Evolutionary conservation across 2,888 invertebrate species (phyloP).

Genomic region (Pristionchus exspectatus): DNA sequence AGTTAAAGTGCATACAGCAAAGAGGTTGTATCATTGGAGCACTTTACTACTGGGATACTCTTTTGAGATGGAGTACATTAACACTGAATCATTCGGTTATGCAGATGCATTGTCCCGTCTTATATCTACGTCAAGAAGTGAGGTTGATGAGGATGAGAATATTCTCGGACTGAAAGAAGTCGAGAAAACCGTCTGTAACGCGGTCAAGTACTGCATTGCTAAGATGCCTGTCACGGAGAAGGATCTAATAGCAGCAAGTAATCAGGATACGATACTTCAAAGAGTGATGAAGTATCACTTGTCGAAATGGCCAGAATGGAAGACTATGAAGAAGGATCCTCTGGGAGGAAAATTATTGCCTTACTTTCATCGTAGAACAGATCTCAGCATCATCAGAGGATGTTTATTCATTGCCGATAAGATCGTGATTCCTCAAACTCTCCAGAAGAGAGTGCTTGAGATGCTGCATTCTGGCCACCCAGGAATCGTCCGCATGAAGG

Average conservation of each 20-base stretch:
- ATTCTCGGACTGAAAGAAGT: constrained; percentile 37
- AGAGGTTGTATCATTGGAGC: constrained; percentile 70
- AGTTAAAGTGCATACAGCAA: constrained; percentile 73
- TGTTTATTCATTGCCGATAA: constrained; percentile 58
- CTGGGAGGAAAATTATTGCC: no score
- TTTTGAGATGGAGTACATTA: constrained; percentile 75
- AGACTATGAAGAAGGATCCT: no score
- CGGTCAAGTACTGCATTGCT: background rate
- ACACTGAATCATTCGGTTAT: constrained; percentile 74
- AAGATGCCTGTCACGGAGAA: background rate
- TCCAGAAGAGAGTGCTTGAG: constrained; percentile 62
- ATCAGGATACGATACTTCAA: background rate
- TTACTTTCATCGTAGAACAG: no score
- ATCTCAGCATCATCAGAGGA: constrained; percentile 31
- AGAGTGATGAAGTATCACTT: background rate
- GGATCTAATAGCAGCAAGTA: background rate
- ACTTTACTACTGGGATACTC: constrained; percentile 77
- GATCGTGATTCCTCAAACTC: constrained; percentile 67
- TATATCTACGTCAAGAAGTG: constrained; percentile 36
- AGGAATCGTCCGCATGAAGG: constrained; percentile 74
- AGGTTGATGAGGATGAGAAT: constrained; percentile 52
- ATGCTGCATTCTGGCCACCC: constrained; percentile 72
- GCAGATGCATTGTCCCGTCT: constrained; percentile 77
- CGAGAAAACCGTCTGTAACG: constrained; percentile 8
- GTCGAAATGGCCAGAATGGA: constrained; percentile 13